A percentile compares a stretch with the other conserved stretches of the same genome.
phyloP scores from a whole-genome alignment of 30 jellyfish, hydroid and myxozoan genomes.

The Nemopilema nomurai region DNA sequence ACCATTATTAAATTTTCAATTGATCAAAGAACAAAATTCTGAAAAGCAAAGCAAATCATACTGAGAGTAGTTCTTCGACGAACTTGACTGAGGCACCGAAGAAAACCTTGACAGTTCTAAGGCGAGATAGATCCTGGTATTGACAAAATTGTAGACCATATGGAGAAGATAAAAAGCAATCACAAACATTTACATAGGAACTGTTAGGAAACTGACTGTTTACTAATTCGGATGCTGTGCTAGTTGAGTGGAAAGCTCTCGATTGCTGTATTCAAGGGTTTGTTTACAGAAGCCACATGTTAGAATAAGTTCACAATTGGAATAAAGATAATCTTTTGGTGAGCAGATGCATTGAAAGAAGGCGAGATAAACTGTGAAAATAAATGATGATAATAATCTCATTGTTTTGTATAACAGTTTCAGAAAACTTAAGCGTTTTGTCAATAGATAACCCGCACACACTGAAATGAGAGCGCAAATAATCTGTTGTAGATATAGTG shows the following conservation, averaged over 20 bases:
- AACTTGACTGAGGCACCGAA: neutral
- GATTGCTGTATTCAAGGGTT: neutral
- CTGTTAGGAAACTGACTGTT: neutral
- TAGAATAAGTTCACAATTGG: slow-evolving; percentile 6
- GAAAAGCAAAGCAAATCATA: too few species aligned
- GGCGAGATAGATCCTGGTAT: neutral
- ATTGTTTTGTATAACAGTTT: neutral
- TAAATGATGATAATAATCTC: neutral
- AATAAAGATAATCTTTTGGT: slow-evolving; percentile 16
- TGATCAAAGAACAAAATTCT: neutral
- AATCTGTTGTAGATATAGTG: neutral
- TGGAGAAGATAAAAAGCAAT: neutral
- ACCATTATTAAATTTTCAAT: neutral
- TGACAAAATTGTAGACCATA: too few species aligned
- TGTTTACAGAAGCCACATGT: slow-evolving; percentile 44
- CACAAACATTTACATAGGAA: neutral
- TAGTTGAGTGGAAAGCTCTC: neutral
- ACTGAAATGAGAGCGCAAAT: neutral
- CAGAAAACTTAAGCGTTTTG: neutral
- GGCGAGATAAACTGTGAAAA: slow-evolving; percentile 6
- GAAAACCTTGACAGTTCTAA: neutral
- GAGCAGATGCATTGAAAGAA: slow-evolving; percentile 53
- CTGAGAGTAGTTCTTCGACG: neutral
- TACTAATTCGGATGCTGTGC: neutral
- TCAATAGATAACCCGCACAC: neutral